A percentile compares a stretch with the other conserved stretches of the same genome.
Conservation (phyloP, 2,113 vertebrate species). For the Lophotis ruficrista region DNA sequence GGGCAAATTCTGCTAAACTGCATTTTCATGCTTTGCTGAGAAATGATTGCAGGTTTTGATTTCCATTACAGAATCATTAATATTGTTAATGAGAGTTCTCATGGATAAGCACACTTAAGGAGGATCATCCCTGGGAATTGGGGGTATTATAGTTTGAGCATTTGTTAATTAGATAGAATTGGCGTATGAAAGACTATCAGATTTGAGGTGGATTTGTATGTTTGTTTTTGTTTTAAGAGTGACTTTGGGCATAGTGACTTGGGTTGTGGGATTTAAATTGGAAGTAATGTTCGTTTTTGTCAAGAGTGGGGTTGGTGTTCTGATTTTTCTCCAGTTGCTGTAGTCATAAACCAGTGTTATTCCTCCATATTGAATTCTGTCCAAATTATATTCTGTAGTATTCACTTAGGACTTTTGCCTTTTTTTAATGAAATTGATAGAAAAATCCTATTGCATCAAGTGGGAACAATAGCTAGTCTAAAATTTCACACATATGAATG, state of each 20-base stretch:
- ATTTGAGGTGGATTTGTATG: slow-evolving; percentile 21
- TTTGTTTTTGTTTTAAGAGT: not conserved
- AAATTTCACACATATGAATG: not conserved
- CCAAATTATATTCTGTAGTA: not conserved
- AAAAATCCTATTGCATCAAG: not conserved
- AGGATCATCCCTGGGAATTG: slow-evolving; percentile 69
- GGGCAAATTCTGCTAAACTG: slow-evolving; percentile 57
- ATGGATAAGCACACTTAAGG: slow-evolving; percentile 66
- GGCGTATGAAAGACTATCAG: slow-evolving; percentile 2
- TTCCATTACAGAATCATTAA: slow-evolving; percentile 65
- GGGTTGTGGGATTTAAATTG: not conserved
- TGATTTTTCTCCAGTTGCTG: not conserved
- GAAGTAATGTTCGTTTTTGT: not conserved
- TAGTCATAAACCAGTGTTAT: not conserved
- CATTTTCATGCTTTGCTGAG: slow-evolving; percentile 62
- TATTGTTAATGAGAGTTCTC: slow-evolving; percentile 69
- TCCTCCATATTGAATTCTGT: not conserved
- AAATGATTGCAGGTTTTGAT: slow-evolving; percentile 70
- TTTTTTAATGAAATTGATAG: not conserved
- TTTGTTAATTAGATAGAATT: slow-evolving; percentile 58
- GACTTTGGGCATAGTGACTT: not conserved
- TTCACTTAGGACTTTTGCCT: not conserved
- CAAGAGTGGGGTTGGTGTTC: not conserved
- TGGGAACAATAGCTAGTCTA: not conserved
- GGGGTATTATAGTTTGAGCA: slow-evolving; percentile 55